These are phyloP conservation scores for Drosophila elegans DNA, from an alignment of 1,140 invertebrate species.

Conservation along the genomic window DNA sequence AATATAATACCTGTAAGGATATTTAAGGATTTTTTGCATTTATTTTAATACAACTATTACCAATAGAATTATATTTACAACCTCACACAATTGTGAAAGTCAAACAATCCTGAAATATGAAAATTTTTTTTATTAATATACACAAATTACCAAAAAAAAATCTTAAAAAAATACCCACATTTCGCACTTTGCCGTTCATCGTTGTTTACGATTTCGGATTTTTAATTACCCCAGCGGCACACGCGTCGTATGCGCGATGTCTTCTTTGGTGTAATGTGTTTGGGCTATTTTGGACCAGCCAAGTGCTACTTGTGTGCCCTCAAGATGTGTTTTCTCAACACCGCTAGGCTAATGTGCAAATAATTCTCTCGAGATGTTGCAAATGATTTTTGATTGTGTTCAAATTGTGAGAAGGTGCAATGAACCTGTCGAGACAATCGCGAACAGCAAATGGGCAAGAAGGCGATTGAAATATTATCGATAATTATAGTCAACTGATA, in stretches of 20 bases:
- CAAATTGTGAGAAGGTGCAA: constrained; percentile 45
- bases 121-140: not conserved
- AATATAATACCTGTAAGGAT: not conserved
- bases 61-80: not conserved
- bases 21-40: not conserved
- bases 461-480: constrained; percentile 2
- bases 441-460: not conserved
- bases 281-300: constrained; percentile 36
- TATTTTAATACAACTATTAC: not conserved
- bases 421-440: constrained; percentile 44
- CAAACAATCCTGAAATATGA: not conserved
- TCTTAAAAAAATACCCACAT: constrained; percentile 26
- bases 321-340: constrained; percentile 76
- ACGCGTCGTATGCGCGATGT: constrained; percentile 71
- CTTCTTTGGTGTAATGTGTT: constrained; percentile 53
- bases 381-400: constrained; percentile 43
- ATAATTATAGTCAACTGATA: not conserved
- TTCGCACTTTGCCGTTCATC: constrained; percentile 34
- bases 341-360: constrained; percentile 67
- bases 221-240: constrained; percentile 65
- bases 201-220: constrained; percentile 55
- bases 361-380: constrained; percentile 53
- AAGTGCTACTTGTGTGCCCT: constrained; percentile 22
- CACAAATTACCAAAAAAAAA: constrained; percentile 5
- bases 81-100: not conserved